A percentile compares a stretch with the other conserved stretches of the same genome.
phyloP scores from a whole-genome alignment of 2,113 vertebrate genomes.

The Ranitomeya variabilis region DNA sequence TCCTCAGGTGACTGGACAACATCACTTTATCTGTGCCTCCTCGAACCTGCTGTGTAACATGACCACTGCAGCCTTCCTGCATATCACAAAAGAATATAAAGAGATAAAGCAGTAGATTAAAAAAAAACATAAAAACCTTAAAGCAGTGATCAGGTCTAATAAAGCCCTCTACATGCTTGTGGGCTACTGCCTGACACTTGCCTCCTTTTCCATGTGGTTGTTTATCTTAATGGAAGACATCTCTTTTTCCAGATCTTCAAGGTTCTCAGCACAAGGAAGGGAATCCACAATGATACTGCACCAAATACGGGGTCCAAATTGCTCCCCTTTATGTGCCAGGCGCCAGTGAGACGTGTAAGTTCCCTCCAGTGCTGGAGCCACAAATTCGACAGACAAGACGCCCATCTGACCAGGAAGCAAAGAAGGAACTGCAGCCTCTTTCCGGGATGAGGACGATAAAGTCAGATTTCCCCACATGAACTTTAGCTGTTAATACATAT shows the following conservation, averaged over 20 bases:
- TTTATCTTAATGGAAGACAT: slow-evolving; percentile 58
- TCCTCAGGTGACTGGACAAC: slow-evolving; percentile 63
- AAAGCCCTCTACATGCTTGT: background rate
- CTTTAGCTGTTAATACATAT: slow-evolving; percentile 78
- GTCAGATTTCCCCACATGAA: slow-evolving; percentile 98
- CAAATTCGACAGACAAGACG: slow-evolving; percentile 90
- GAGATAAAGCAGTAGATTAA: background rate
- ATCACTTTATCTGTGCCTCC: slow-evolving; percentile 61
- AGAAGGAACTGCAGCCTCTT: slow-evolving; percentile 87
- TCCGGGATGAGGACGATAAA: slow-evolving; percentile 83
- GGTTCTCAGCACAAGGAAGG: slow-evolving; percentile 60
- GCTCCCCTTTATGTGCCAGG: slow-evolving; percentile 90
- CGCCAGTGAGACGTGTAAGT: slow-evolving; percentile 98
- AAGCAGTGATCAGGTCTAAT: background rate
- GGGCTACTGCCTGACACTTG: slow-evolving; percentile 65
- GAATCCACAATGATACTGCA: slow-evolving; percentile 95
- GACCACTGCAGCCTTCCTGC: slow-evolving; percentile 5
- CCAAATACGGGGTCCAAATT: slow-evolving; percentile 96
- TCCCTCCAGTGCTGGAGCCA: slow-evolving; percentile 89
- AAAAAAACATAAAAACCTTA: background rate
- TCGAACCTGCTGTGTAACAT: slow-evolving; percentile 28
- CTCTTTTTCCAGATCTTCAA: slow-evolving; percentile 60
- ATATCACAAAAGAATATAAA: background rate
- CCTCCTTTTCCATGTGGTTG: slow-evolving; percentile 72
- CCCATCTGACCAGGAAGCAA: slow-evolving; percentile 89